Evolutionary conservation across 2,113 vertebrate species (phyloP), one percentile per base, ranked within the genome.

Genomic region (Lates calcarifer): DNA sequence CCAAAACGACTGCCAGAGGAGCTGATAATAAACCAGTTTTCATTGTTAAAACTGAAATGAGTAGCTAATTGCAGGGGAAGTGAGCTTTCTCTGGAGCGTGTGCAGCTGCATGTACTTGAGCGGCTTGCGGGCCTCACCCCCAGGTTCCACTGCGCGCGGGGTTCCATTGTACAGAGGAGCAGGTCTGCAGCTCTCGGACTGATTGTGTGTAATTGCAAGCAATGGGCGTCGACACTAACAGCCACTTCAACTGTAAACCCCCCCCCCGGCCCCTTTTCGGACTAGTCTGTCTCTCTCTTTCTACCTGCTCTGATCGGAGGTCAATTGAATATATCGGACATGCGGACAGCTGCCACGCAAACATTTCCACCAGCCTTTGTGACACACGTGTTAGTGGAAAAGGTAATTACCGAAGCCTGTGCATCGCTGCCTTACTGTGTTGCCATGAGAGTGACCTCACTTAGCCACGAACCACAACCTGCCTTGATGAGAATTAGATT

Each of bases 51-150:
- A 96, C 95, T 96, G 95, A 93, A 97, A 97, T 92, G 95, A 97
- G 96, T 93, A 96, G 96, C 94, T 99, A 99, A 99, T 99, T 99
- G 96, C 96, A 87, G 93, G 93, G 92, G 95, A 95, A 94, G 96
- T 96, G 95, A 84, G 90, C 87, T 80, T 96, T 91, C 83, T 95
- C 95, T 95, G 94, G 94, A 95, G 96, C 96, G 93, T 96, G 90
- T 95, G 97, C 98, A 99, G 98, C 98, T 99, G 98, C 97, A 99
- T 95, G 95, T 96, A 98, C 98, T 99, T 99, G 96, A 99, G 96
- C 93, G 26, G 60, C 88, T 66, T 74, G 81, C 87, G 81, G 93
- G 89, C 82, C 95, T 97, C 95, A 95, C 96, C 97, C 97, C 95
- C 95, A 95, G 96, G 96, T 96, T 97, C 95, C 62, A 95, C 96